Evolutionary conservation across 2,113 vertebrate species (phyloP), one percentile per base, ranked within the genome.

Genomic region (Platycercus adscitus): DNA sequence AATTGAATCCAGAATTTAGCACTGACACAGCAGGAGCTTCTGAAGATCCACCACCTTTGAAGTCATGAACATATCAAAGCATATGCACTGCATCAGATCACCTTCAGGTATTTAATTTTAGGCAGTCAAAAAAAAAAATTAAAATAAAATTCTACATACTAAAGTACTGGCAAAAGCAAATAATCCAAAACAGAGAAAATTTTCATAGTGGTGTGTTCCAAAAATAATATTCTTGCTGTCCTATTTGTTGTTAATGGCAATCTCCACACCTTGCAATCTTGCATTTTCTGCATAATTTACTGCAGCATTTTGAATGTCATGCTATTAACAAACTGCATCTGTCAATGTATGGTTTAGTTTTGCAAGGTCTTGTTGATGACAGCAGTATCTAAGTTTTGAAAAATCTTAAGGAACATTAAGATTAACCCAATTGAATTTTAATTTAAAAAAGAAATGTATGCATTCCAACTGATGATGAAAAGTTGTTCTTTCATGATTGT

Each of bases 251-350:
- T 96, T 96, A 95, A 95, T 94, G 61, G 31, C 37, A 68, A 35
- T 37, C 14, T 65, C n/a, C 79, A 91, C n/a, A 81, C 66, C 61
- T 96, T 90, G 60, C 23, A 96, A 26, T 87, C 52, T 92, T 68
- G 37, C 79, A 88, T 95, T 98, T 94, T 97, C 96, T 98, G 82
- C 85, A 91, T 97, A 66, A 88, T 96, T 98, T 97, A 39, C 81
- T 95, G 81, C 89, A 90, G 79, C 91, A 39, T 93, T 95, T 89
- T 89, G 88, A 93, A 95, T 93, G 79, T 91, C 91, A 91, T 79
- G 11, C 33, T 93, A 85, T 77, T 96, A 95, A 86, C 44, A 86
- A 93, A 96, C 66, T 86, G 56, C 76, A 96, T 93, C 82, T 96
- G 70, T 97, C 92, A 78, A 66, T 52, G 29, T 58, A 35, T 28